Percentiles rank a stretch among this genome's conserved stretches.
Conservation (phyloP, 2,113 vertebrate species). For the Polypterus senegalus region DNA sequence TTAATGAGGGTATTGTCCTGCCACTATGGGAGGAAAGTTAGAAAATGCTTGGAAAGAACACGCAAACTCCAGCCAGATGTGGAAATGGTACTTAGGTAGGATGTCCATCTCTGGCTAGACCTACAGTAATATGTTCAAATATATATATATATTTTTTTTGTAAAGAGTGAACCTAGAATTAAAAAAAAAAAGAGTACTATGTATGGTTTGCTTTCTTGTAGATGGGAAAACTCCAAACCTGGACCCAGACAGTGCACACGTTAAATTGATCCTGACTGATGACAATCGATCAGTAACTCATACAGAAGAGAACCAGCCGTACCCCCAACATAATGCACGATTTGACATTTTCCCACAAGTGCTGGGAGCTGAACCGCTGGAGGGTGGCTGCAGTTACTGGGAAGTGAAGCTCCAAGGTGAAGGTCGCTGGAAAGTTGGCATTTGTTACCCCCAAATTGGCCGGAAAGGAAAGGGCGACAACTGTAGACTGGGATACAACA, state of each 20-base stretch:
- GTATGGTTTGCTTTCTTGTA: constrained; percentile 15
- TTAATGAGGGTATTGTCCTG: no score
- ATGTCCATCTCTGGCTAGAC: no score
- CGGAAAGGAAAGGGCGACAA: constrained; percentile 47
- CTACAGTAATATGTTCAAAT: no score
- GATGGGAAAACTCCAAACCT: constrained; percentile 43
- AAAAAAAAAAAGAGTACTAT: no score
- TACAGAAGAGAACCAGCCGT: constrained; percentile 37
- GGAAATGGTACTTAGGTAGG: no score
- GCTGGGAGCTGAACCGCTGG: constrained; percentile 27
- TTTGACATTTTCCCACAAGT: constrained; percentile 57
- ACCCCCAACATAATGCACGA: constrained; percentile 32
- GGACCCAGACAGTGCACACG: constrained; percentile 49
- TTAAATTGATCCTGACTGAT: constrained; percentile 46
- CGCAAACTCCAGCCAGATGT: no score
- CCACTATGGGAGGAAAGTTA: no score
- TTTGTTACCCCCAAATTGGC: constrained; percentile 47
- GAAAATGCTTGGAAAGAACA: no score
- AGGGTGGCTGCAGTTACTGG: constrained; percentile 46
- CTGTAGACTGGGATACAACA: constrained; percentile 52
- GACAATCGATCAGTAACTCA: constrained; percentile 39
- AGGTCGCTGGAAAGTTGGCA: constrained; percentile 55
- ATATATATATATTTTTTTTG: no score
- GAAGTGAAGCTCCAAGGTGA: constrained; percentile 46
- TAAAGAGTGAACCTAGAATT: no score